Evolutionary conservation across 2,888 invertebrate genomes (phyloP).

Genomic region (Acronicta leporina): DNA sequence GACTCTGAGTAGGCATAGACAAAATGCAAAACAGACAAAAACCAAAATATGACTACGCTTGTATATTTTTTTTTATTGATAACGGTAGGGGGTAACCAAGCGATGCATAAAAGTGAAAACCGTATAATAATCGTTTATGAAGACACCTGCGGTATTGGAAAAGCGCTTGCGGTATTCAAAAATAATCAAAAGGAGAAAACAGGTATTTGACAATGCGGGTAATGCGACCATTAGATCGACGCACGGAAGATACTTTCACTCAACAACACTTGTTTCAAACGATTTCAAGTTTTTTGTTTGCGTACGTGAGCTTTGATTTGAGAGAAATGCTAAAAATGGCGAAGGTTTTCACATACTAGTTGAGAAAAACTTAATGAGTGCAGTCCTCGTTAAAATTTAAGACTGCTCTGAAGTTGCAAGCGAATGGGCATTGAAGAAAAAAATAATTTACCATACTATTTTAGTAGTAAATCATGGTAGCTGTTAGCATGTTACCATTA

Average conservation of each 20-base stretch:
- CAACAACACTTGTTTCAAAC: slow-evolving; percentile 40
- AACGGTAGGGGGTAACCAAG: slow-evolving; percentile 24
- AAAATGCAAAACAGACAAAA: background rate
- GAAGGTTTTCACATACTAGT: slow-evolving; percentile 11
- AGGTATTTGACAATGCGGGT: slow-evolving; percentile 47
- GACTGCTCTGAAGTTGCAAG: background rate
- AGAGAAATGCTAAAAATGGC: slow-evolving; percentile 3
- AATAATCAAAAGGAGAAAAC: slow-evolving; percentile 63
- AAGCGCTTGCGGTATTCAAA: slow-evolving; percentile 62
- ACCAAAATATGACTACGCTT: background rate
- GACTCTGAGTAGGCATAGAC: too few relatives aligned
- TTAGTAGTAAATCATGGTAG: too few relatives aligned
- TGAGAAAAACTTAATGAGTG: slow-evolving; percentile 22
- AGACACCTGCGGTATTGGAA: slow-evolving; percentile 62
- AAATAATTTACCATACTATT: too few relatives aligned
- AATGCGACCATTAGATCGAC: slow-evolving; percentile 34
- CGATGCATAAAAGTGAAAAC: slow-evolving; percentile 68
- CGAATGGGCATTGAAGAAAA: too few relatives aligned
- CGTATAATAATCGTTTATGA: slow-evolving; percentile 56
- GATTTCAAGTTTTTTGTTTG: slow-evolving; percentile 35
- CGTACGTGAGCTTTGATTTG: slow-evolving; percentile 40
- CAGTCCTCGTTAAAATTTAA: background rate
- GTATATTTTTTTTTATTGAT: too few relatives aligned
- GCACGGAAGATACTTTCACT: slow-evolving; percentile 57
- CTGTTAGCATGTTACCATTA: too few relatives aligned